These are phyloP conservation scores for Pitangus sulphuratus DNA, from an alignment of 2,797 vertebrate species.

Conservation along the genomic window DNA sequence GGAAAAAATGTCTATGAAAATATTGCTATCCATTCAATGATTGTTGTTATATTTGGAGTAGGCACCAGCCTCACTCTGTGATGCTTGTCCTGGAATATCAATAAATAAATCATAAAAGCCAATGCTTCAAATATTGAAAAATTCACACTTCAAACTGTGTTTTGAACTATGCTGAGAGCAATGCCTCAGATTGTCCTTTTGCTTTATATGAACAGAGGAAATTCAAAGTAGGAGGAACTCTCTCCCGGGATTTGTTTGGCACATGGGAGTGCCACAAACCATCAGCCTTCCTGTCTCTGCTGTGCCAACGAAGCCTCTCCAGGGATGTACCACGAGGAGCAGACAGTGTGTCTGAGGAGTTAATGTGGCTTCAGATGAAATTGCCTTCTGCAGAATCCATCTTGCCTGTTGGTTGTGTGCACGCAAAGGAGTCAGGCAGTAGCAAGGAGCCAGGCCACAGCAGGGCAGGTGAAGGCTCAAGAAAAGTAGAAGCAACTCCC, in stretches of 20 bases:
- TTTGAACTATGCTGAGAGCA: slow-evolving; percentile 62
- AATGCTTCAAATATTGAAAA: slow-evolving; percentile 69
- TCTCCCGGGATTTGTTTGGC: slow-evolving; percentile 51
- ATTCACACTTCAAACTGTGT: slow-evolving; percentile 64
- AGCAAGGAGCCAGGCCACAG: neutral
- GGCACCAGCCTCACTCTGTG: neutral
- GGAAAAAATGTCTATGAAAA: neutral
- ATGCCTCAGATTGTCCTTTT: slow-evolving; percentile 58
- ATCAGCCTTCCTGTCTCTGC: slow-evolving; percentile 51
- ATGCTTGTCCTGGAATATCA: slow-evolving; percentile 61
- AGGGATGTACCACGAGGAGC: slow-evolving; percentile 29
- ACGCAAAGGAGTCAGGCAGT: neutral
- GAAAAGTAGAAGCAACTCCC: neutral
- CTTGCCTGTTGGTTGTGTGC: neutral
- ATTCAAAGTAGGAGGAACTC: slow-evolving; percentile 58
- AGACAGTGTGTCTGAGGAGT: slow-evolving; percentile 44
- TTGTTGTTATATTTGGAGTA: slow-evolving; percentile 34
- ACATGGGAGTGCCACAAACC: slow-evolving; percentile 48
- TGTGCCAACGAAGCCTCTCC: slow-evolving; percentile 28
- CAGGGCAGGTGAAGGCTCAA: neutral
- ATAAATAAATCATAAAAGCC: slow-evolving; percentile 73
- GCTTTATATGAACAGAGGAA: slow-evolving; percentile 51
- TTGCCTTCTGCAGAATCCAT: slow-evolving; percentile 31
- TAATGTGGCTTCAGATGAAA: slow-evolving; percentile 47
- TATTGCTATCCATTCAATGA: neutral